Conservation (phyloP, 2,113 vertebrate genomes). For the Myodes glareolus region DNA sequence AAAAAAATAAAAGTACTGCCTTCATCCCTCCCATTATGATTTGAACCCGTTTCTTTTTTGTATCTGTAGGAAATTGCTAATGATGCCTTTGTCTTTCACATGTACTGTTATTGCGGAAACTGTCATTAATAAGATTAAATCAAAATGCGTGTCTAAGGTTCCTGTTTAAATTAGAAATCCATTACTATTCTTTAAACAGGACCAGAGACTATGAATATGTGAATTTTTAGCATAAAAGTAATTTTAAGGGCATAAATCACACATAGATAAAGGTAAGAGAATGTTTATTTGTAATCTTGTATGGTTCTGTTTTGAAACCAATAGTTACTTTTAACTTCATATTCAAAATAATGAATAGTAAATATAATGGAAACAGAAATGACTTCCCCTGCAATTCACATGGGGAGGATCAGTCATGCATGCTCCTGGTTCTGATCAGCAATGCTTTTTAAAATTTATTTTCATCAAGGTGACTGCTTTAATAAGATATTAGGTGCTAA, state of each 20-base stretch:
- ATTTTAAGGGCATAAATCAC: conserved; percentile 54
- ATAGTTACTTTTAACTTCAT: conserved; percentile 61
- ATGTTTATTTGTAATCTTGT: conserved; percentile 26
- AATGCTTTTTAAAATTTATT: neutral
- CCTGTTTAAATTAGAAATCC: conserved; percentile 60
- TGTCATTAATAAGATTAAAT: conserved; percentile 70
- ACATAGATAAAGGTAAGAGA: neutral
- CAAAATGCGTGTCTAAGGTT: conserved; percentile 3
- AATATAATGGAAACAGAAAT: neutral
- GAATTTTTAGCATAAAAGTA: neutral
- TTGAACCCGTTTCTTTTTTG: conserved; percentile 17
- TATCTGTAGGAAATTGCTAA: conserved; percentile 39
- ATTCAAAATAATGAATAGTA: conserved; percentile 39
- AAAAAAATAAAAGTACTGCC: neutral
- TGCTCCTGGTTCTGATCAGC: conserved; percentile 3
- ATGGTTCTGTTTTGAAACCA: conserved; percentile 49
- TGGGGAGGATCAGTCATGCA: neutral
- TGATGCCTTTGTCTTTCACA: conserved; percentile 63
- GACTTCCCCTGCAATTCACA: neutral
- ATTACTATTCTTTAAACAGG: conserved; percentile 60
- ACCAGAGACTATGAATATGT: neutral
- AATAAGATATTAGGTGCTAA: neutral
- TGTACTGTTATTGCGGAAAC: conserved; percentile 67
- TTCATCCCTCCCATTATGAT: neutral
- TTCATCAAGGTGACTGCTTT: neutral